Percentiles rank a stretch among this genome's conserved stretches.
These are phyloP conservation scores for Callimorpha dominula DNA, from an alignment of 2,888 invertebrate genomes.

Conservation along the genomic window DNA sequence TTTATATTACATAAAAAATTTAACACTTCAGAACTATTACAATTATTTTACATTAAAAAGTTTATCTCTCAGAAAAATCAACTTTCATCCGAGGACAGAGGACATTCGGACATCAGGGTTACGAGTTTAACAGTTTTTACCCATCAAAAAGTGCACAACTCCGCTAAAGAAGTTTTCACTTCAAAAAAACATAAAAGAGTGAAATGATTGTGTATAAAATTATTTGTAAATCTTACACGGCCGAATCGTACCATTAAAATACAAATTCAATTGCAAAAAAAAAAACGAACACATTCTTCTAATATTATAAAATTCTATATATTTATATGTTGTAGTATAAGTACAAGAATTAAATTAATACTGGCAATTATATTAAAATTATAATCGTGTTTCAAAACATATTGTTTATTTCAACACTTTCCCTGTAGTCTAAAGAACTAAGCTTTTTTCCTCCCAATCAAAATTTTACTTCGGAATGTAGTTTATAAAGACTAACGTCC, in stretches of 20 bases:
- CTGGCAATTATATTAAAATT: too few relatives aligned
- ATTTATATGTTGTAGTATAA: background rate
- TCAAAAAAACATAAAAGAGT: too few relatives aligned
- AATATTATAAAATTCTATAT: background rate
- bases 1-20: too few relatives aligned
- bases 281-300: background rate
- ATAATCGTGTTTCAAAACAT: background rate
- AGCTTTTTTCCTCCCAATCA: background rate
- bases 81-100: too few relatives aligned
- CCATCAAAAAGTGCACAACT: too few relatives aligned
- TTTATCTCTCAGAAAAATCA: too few relatives aligned
- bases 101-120: too few relatives aligned
- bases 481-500: background rate
- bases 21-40: too few relatives aligned
- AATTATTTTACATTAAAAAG: too few relatives aligned
- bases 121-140: too few relatives aligned
- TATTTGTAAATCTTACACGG: background rate
- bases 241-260: background rate
- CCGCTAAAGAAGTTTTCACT: too few relatives aligned
- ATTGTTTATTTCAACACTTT: background rate
- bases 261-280: background rate
- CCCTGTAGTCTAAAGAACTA: background rate
- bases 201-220: background rate
- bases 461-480: background rate
- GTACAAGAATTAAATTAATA: too few relatives aligned